Conservation (phyloP, 2,113 vertebrate species). For the Macrotus californicus region DNA sequence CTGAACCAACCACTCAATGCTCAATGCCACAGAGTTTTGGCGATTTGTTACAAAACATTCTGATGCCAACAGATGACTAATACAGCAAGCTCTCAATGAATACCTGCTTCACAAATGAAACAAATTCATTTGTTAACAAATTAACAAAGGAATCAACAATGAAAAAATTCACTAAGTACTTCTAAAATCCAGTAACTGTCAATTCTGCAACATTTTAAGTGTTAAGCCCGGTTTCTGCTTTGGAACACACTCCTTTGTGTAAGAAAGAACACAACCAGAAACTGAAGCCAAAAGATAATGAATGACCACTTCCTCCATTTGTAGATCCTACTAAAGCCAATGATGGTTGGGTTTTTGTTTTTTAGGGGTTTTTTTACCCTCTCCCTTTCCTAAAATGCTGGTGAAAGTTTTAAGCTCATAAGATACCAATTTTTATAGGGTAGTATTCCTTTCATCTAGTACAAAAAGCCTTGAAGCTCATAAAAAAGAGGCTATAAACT, state of each 20-base stretch:
- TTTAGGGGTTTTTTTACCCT: not conserved
- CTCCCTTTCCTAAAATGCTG: conserved; percentile 36
- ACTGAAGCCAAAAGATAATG: conserved; percentile 9
- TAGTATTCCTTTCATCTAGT: conserved; percentile 56
- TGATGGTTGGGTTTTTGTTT: not conserved
- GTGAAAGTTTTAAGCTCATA: conserved; percentile 24
- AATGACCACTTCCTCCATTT: conserved; percentile 6
- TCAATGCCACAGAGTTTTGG: not conserved
- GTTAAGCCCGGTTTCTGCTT: not conserved
- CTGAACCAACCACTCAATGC: not conserved
- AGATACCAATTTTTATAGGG: conserved; percentile 53
- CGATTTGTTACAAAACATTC: not conserved
- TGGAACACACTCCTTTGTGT: not conserved
- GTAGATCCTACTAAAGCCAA: conserved; percentile 27
- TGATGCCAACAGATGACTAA: not conserved
- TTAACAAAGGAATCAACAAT: not conserved
- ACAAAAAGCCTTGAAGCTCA: conserved; percentile 65
- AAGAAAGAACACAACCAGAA: not conserved
- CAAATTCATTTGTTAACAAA: not conserved
- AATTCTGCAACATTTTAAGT: not conserved
- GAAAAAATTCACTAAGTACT: conserved; percentile 12
- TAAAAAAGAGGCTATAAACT: conserved; percentile 64
- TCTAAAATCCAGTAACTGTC: not conserved
- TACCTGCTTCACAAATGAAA: not conserved
- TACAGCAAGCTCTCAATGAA: not conserved